Evolutionary conservation across 2,888 invertebrate genomes (phyloP).

Genomic region (Oegoconia quadripuncta): DNA sequence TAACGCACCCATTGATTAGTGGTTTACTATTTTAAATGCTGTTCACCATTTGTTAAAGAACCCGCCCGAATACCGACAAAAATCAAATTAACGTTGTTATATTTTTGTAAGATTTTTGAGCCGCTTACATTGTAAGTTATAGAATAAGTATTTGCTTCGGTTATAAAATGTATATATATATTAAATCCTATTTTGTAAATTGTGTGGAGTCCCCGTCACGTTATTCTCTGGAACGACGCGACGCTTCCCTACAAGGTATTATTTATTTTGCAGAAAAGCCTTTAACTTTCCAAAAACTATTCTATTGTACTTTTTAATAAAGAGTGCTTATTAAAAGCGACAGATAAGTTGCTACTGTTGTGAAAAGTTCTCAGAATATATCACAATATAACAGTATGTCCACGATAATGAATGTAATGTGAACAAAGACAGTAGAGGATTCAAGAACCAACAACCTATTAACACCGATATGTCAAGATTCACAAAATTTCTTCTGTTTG

Average conservation of each 20-base stretch:
- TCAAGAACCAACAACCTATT: not conserved
- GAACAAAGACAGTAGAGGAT: not conserved
- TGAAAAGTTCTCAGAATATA: not conserved
- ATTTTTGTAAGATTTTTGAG: too few species aligned
- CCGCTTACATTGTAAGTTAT: too few species aligned
- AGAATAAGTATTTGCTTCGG: too few species aligned
- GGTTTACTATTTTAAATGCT: conserved; percentile 19
- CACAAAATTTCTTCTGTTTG: not conserved
- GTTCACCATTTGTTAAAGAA: conserved; percentile 15
- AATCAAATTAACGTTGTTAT: too few species aligned
- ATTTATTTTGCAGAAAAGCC: not conserved
- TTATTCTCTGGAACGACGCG: too few species aligned
- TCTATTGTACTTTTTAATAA: not conserved
- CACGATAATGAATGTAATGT: not conserved
- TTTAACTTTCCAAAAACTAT: not conserved
- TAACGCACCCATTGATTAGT: conserved; percentile 21
- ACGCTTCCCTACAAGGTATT: too few species aligned
- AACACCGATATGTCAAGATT: not conserved
- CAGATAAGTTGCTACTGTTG: conserved; percentile 2
- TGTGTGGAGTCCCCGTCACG: too few species aligned
- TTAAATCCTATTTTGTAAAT: too few species aligned
- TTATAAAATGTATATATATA: too few species aligned
- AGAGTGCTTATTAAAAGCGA: conserved; percentile 1
- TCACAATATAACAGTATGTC: not conserved
- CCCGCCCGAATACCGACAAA: too few species aligned